phyloP scores from a whole-genome alignment of 1,140 invertebrate genomes.

The Xylocopa sonorina region DNA sequence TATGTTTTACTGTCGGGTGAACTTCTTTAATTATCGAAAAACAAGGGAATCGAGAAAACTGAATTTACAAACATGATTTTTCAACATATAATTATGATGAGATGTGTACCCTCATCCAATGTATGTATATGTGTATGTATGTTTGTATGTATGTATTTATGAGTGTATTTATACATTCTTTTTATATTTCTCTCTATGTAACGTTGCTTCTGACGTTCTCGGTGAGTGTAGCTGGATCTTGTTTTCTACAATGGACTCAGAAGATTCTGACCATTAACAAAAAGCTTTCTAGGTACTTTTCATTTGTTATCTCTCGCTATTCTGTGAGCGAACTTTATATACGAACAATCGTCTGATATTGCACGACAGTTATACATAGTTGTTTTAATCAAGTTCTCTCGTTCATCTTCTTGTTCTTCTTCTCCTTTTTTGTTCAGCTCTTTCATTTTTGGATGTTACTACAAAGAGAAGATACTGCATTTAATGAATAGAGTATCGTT shows the following conservation, averaged over 20 bases:
- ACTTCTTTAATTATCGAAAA: not conserved
- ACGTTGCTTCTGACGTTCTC: conserved; percentile 76
- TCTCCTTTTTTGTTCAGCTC: too few species aligned
- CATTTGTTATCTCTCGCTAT: conserved; percentile 41
- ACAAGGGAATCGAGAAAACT: not conserved
- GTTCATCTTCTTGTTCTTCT: too few species aligned
- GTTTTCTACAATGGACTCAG: conserved; percentile 79
- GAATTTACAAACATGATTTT: not conserved
- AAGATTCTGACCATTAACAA: conserved; percentile 80
- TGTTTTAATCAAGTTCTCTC: not conserved
- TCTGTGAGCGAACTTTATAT: conserved; percentile 34
- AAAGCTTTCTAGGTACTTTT: conserved; percentile 79
- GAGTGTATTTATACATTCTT: conserved; percentile 70
- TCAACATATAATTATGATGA: not conserved
- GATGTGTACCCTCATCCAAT: not conserved
- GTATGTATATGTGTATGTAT: conserved; percentile 18
- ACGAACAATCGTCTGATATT: conserved; percentile 5
- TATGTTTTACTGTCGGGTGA: not conserved
- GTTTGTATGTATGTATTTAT: not conserved
- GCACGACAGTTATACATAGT: conserved; percentile 44
- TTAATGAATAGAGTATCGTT: too few species aligned
- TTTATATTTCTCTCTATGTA: conserved; percentile 74
- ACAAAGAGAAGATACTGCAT: too few species aligned
- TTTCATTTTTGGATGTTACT: too few species aligned
- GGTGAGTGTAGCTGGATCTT: conserved; percentile 79